Base-by-base conservation (phyloP, 2,888 invertebrate species). In the Clepsis dumicolana region DNA sequence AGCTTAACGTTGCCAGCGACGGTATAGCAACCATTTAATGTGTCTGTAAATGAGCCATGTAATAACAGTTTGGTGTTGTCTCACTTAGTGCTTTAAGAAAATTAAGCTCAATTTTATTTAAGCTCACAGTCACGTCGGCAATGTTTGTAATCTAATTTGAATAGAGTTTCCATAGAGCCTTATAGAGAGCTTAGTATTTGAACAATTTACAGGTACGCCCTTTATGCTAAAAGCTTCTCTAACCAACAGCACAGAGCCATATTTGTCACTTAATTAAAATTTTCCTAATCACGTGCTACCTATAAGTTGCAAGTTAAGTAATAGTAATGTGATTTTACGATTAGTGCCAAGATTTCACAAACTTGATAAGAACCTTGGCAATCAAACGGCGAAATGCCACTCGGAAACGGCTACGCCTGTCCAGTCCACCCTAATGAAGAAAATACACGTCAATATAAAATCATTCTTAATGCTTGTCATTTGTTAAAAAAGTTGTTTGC, bases 11-110 rank as follows among this genome's bases (percentile, higher is more conserved):
- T 48, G 48, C 21, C 12, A 48, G 48, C 10, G 21, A 10, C 48
- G 3, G 18, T 2, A 44, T 12, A 48, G 10, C 21, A 21, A 44
- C 41, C 7, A 44, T 44, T 44, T 18, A 44, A 16, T 44, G 16
- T 18, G 41, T 16, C 16, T 44, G 16, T 48, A 48, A 48, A 48
- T 48, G 48, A 48, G 48, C 48, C 48, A 21, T 48, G 18, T 21
- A 48, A 21, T 48, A 21, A 21, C 10, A 44, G 44, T 44, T 18
- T 18, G 18, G 7, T 18, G 5, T 18, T 18, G 21, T 21, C 48
- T 21, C 21, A 48, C 2, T 48, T 21, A 12, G 48, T 4, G 21
- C 21, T 12, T 18, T 44, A 2, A 48, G 48, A 21, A 21, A 48
- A 10, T 48, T 48, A 21, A 48, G 12, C 12, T 48, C 21, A 21